A percentile compares a stretch with the other conserved stretches of the same genome.
phyloP scores from a whole-genome alignment of 2,888 invertebrate species.

The Sialis lutaria region DNA sequence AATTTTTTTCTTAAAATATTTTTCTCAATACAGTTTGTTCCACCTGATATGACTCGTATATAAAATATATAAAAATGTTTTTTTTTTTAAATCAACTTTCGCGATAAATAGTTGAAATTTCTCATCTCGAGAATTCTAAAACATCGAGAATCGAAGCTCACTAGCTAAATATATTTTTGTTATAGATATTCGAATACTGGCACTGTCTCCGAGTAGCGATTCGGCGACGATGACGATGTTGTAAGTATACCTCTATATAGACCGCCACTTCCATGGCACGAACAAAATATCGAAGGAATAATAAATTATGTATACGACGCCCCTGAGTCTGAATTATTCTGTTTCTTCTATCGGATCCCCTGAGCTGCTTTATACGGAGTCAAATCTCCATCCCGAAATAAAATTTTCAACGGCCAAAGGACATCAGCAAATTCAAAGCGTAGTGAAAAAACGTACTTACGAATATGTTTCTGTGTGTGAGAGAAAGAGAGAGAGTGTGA shows the following conservation, averaged over 20 bases:
- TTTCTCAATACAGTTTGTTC: too few relatives aligned
- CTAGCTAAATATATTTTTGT: too few relatives aligned
- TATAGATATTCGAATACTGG: too few relatives aligned
- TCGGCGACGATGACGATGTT: too few relatives aligned
- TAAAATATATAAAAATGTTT: too few relatives aligned
- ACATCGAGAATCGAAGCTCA: too few relatives aligned
- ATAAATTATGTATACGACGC: slow-evolving; percentile 3
- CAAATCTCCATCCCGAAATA: background rate
- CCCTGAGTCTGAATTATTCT: slow-evolving; percentile 1
- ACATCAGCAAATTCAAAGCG: background rate
- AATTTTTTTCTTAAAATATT: too few relatives aligned
- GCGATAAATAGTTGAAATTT: too few relatives aligned
- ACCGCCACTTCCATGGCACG: background rate
- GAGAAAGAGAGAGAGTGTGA: background rate
- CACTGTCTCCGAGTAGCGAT: too few relatives aligned
- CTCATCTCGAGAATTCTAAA: too few relatives aligned
- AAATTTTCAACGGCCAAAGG: background rate
- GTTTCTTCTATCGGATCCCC: slow-evolving; percentile 2
- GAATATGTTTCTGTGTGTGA: background rate
- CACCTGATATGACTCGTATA: too few relatives aligned
- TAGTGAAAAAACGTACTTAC: background rate
- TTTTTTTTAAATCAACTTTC: too few relatives aligned
- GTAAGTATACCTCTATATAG: background rate
- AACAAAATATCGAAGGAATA: slow-evolving; percentile 2
- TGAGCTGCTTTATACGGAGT: background rate